Evolutionary conservation across 2,113 vertebrate genomes (phyloP).

Genomic region (Regulus satrapa): DNA sequence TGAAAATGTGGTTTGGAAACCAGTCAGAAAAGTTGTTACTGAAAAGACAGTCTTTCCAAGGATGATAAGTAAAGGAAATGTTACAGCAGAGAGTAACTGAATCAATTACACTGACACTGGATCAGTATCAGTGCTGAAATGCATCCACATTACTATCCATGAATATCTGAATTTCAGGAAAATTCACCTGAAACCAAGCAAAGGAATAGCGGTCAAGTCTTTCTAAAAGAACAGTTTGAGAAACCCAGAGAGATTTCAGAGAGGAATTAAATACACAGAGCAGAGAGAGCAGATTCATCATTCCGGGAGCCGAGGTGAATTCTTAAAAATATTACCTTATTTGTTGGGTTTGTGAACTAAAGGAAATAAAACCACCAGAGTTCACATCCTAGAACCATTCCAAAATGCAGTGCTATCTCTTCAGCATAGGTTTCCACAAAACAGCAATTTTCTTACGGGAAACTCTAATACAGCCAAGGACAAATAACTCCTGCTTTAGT

Average conservation of each 20-base stretch:
- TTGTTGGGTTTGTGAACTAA: neutral
- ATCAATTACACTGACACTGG: too few relatives aligned
- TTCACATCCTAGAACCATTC: neutral
- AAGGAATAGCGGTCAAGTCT: neutral
- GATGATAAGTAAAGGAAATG: constrained; percentile 1
- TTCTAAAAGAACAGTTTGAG: neutral
- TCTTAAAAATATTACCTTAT: neutral
- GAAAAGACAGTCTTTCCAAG: neutral
- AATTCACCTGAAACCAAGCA: constrained; percentile 9
- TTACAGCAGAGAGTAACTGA: neutral
- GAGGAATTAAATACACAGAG: neutral
- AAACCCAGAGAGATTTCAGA: neutral
- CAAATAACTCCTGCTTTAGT: neutral
- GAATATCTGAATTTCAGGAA: constrained; percentile 13
- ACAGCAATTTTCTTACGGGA: neutral
- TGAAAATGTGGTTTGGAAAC: neutral
- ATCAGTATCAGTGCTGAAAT: neutral
- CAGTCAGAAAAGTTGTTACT: neutral
- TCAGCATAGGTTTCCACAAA: neutral
- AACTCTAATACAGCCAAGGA: neutral
- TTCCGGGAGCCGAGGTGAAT: neutral
- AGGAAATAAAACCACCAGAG: neutral
- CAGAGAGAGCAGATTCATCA: constrained; percentile 7
- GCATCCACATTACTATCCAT: neutral
- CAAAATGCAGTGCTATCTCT: neutral